Conservation (phyloP, 1,140 invertebrate species). For the Tetramorium parvispinum region DNA sequence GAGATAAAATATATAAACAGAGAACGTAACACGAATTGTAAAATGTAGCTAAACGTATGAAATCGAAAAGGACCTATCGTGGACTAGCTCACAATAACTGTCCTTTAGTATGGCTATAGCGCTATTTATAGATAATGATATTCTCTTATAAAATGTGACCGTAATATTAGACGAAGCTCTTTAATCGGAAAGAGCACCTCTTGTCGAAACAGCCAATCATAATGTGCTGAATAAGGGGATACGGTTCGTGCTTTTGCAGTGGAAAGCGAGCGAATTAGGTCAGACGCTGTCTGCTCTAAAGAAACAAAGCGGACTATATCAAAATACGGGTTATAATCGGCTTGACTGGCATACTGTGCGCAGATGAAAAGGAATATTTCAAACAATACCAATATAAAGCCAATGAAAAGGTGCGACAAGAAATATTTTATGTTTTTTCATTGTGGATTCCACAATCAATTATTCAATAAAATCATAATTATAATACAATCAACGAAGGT, state of each 20-base stretch:
- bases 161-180: conserved; percentile 28
- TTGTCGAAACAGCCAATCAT: conserved; percentile 28
- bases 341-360: conserved; percentile 1
- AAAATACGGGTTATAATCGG: conserved; percentile 36
- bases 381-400: neutral
- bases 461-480: neutral
- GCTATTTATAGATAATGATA: neutral
- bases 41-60: neutral
- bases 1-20: conserved; percentile 9
- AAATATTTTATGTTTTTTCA: neutral
- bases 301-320: conserved; percentile 46
- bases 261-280: conserved; percentile 25
- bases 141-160: neutral
- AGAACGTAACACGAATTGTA: neutral
- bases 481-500: neutral
- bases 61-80: neutral
- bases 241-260: conserved; percentile 3
- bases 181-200: conserved; percentile 34
- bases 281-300: conserved; percentile 19
- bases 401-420: neutral
- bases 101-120: neutral
- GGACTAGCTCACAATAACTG: neutral
- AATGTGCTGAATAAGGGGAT: conserved; percentile 32
- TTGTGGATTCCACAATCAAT: neutral
- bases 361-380: neutral